Percentiles rank a stretch among this genome's conserved stretches.
Evolutionary conservation across 2,113 vertebrate genomes (phyloP).

Genomic region (Dasyornis broadbenti): DNA sequence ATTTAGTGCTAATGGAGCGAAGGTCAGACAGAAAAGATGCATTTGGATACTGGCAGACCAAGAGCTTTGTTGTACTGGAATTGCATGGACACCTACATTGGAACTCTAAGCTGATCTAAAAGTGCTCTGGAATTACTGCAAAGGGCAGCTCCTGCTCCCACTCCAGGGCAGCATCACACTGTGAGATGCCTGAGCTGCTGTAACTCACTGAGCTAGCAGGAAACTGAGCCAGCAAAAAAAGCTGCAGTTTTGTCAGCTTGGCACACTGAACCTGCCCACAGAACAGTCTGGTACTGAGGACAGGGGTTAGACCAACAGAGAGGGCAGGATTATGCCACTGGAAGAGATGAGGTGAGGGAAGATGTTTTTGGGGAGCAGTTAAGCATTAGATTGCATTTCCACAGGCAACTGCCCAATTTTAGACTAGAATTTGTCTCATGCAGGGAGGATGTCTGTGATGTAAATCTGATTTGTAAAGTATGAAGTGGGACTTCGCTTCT

Average conservation of each 20-base stretch:
- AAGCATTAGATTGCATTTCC: not conserved
- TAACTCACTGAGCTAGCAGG: not conserved
- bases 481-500: not conserved
- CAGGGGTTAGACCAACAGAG: not conserved
- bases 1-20: not conserved
- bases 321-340: not conserved
- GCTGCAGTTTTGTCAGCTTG: not conserved
- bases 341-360: not conserved
- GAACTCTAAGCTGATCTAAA: not conserved
- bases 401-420: not conserved
- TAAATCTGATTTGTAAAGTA: not conserved
- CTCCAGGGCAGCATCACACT: not conserved
- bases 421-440: not conserved
- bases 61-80: not conserved
- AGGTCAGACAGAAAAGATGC: not conserved
- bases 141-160: not conserved
- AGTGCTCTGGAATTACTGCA: not conserved
- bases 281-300: not conserved
- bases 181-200: not conserved
- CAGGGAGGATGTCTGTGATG: not conserved
- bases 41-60: not conserved
- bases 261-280: not conserved
- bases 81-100: accelerated
- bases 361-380: not conserved
- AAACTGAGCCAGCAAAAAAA: not conserved